phyloP scores from a whole-genome alignment of 1,140 invertebrate species.

The Venturia canescens region DNA sequence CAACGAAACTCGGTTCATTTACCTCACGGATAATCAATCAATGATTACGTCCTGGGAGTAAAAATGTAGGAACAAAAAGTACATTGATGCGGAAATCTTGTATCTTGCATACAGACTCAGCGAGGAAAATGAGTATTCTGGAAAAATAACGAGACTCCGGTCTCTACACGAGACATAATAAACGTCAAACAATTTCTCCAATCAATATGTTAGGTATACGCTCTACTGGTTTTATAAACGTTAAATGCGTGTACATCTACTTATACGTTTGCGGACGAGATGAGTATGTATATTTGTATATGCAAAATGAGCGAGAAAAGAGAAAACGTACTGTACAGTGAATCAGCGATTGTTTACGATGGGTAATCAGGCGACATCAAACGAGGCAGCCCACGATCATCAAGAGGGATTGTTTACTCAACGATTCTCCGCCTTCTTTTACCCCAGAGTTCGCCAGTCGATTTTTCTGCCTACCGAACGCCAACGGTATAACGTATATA shows the following conservation, averaged over 20 bases:
- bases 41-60: slow-evolving; percentile 23
- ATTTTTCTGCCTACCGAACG: slow-evolving; percentile 26
- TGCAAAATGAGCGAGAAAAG: slow-evolving; percentile 36
- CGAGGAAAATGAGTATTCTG: slow-evolving; percentile 31
- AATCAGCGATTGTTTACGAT: slow-evolving; percentile 74
- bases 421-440: slow-evolving; percentile 53
- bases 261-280: too few species aligned
- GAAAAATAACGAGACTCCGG: slow-evolving; percentile 17
- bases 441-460: slow-evolving; percentile 48
- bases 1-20: neutral
- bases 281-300: neutral
- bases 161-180: slow-evolving; percentile 10
- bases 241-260: neutral
- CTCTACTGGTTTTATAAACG: neutral
- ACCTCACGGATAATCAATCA: slow-evolving; percentile 41
- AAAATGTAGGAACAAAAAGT: slow-evolving; percentile 17
- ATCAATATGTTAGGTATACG: slow-evolving; percentile 21
- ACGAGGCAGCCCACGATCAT: slow-evolving; percentile 73
- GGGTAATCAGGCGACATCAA: slow-evolving; percentile 77
- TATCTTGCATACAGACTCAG: neutral
- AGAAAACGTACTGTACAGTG: slow-evolving; percentile 53
- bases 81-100: neutral
- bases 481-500: slow-evolving; percentile 29
- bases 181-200: slow-evolving; percentile 43
- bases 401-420: slow-evolving; percentile 77